A percentile compares a stretch with the other conserved stretches of the same genome.
phyloP scores from a whole-genome alignment of 1,140 invertebrate genomes.

The Hyphantria cunea region DNA sequence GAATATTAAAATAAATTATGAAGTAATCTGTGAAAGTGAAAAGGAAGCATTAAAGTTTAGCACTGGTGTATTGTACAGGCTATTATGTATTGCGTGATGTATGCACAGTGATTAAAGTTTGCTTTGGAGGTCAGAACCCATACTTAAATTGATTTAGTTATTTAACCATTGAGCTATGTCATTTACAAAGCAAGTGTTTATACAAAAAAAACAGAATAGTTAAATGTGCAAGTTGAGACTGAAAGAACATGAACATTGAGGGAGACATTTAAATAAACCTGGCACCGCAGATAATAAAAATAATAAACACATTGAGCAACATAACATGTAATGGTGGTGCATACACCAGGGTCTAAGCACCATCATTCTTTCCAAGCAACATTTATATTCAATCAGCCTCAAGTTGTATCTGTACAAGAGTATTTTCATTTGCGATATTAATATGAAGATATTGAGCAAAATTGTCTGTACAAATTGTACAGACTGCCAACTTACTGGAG shows the following conservation, averaged over 20 bases:
- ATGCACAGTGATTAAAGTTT: too few relatives aligned
- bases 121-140: too few relatives aligned
- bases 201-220: slow-evolving; percentile 5
- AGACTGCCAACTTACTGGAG: slow-evolving; percentile 85
- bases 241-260: slow-evolving; percentile 26
- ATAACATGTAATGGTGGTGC: background rate
- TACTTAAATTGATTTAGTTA: background rate
- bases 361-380: background rate
- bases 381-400: slow-evolving; percentile 27
- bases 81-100: too few relatives aligned
- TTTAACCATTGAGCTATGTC: background rate
- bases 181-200: slow-evolving; percentile 23
- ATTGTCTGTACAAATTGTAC: slow-evolving; percentile 12
- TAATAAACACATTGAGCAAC: slow-evolving; percentile 1
- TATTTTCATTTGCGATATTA: slow-evolving; percentile 13
- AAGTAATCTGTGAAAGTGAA: background rate
- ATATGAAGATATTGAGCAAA: slow-evolving; percentile 27
- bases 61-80: too few relatives aligned
- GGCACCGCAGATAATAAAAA: slow-evolving; percentile 17
- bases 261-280: slow-evolving; percentile 25
- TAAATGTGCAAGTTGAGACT: slow-evolving; percentile 30
- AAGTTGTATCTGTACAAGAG: slow-evolving; percentile 25
- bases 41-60: too few relatives aligned
- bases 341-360: slow-evolving; percentile 4
- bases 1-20: background rate